These are phyloP conservation scores for Stylophora pistillata DNA, from an alignment of 64 coral and sea anemone species.

Conservation along the genomic window DNA sequence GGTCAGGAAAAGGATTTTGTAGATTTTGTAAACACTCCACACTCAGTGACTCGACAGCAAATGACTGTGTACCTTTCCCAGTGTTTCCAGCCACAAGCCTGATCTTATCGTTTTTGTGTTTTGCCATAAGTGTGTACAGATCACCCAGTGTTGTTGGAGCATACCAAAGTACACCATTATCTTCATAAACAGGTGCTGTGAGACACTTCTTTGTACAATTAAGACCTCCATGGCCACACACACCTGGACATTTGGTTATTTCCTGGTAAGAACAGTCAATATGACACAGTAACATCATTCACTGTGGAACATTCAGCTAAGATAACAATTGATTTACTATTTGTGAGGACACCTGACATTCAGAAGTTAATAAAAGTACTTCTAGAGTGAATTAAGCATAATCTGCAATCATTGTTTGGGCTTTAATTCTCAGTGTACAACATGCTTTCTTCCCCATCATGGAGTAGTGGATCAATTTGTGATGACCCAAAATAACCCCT, in stretches of 20 bases:
- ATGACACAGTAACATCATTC: neutral
- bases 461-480: no score
- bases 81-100: slow-evolving; percentile 82
- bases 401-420: no score
- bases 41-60: neutral
- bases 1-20: no score
- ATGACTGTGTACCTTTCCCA: slow-evolving; percentile 67
- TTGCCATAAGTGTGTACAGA: slow-evolving; percentile 65
- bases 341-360: no score
- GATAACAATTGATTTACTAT: neutral
- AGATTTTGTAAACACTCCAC: neutral
- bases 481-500: no score
- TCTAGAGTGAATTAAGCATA: no score
- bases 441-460: no score
- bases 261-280: neutral
- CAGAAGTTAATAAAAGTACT: no score
- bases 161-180: slow-evolving; percentile 55
- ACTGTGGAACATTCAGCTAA: neutral
- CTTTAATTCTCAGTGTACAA: no score
- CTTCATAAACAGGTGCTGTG: neutral
- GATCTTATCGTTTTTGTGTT: slow-evolving; percentile 49
- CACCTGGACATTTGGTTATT: neutral
- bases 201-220: neutral
- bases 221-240: neutral
- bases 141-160: slow-evolving; percentile 61